phyloP scores from a whole-genome alignment of 2,797 vertebrate species.

The Hydrophis major region DNA sequence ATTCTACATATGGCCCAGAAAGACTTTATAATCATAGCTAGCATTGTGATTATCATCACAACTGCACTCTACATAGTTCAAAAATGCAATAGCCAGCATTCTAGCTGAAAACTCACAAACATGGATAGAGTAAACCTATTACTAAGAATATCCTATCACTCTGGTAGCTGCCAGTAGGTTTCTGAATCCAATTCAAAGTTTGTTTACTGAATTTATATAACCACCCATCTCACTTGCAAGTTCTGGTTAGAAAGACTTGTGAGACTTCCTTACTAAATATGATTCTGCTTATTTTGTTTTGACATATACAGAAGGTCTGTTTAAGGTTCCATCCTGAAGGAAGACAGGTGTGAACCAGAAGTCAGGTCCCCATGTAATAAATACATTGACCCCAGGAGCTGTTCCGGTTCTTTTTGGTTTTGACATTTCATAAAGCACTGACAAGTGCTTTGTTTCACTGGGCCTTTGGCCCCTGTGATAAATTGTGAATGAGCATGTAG shows the following conservation, averaged over 20 bases:
- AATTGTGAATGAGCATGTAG: neutral
- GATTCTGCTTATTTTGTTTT: neutral
- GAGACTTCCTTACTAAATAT: neutral
- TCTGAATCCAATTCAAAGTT: neutral
- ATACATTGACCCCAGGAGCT: neutral
- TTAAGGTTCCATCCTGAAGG: neutral
- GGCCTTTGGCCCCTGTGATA: neutral
- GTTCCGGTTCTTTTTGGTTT: neutral
- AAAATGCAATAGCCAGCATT: neutral
- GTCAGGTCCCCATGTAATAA: neutral
- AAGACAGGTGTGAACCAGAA: neutral
- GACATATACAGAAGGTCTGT: neutral
- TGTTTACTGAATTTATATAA: neutral
- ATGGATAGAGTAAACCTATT: neutral
- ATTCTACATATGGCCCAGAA: neutral
- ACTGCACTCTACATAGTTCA: neutral
- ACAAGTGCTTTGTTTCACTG: neutral
- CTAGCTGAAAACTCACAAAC: neutral
- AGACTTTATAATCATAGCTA: too few relatives aligned
- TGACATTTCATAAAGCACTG: neutral
- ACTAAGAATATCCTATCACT: neutral
- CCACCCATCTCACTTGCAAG: neutral
- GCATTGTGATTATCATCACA: neutral
- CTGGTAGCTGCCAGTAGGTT: neutral
- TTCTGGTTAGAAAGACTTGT: neutral